These are phyloP conservation scores for Anoplophora glabripennis DNA, from an alignment of 1,140 invertebrate species.

Conservation along the genomic window DNA sequence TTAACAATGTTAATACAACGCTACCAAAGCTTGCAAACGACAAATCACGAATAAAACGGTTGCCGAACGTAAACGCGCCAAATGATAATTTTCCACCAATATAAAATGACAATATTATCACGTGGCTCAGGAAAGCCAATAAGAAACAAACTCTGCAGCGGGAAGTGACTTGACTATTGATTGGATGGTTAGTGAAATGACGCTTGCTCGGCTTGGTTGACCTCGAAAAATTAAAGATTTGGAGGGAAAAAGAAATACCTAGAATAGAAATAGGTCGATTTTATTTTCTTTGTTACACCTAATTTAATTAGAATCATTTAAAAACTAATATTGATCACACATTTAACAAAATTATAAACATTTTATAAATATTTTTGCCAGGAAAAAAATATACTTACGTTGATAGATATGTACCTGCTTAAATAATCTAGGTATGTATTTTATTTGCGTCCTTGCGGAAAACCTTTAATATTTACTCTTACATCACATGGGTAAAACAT, in stretches of 20 bases:
- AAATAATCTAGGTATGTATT: too few relatives aligned
- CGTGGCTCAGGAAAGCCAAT: conserved; percentile 30
- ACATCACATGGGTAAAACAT: too few relatives aligned
- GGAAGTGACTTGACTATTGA: conserved; percentile 27
- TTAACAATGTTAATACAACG: conserved; percentile 16
- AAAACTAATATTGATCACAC: too few relatives aligned
- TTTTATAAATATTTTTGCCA: too few relatives aligned
- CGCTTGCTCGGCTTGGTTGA: conserved; percentile 27
- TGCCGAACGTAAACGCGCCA: conserved; percentile 33
- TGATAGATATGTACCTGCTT: too few relatives aligned
- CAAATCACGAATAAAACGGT: conserved; percentile 25
- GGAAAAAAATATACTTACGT: too few relatives aligned
- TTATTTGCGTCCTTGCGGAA: too few relatives aligned
- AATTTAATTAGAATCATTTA: too few relatives aligned
- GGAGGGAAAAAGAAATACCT: conserved; percentile 24
- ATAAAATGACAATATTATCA: conserved; percentile 16
- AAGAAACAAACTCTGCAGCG: conserved; percentile 1
- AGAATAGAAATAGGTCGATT: too few relatives aligned
- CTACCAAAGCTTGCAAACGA: conserved; percentile 19
- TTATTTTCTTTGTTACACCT: too few relatives aligned
- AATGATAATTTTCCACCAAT: conserved; percentile 27
- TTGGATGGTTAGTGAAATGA: conserved; percentile 22
- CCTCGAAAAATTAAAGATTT: conserved; percentile 28
- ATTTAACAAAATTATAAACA: too few relatives aligned
- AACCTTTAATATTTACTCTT: too few relatives aligned